Percentiles rank a stretch among this genome's conserved stretches.
Evolutionary conservation across 2,113 vertebrate species (phyloP).

Genomic region (Psephotus haematonotus): DNA sequence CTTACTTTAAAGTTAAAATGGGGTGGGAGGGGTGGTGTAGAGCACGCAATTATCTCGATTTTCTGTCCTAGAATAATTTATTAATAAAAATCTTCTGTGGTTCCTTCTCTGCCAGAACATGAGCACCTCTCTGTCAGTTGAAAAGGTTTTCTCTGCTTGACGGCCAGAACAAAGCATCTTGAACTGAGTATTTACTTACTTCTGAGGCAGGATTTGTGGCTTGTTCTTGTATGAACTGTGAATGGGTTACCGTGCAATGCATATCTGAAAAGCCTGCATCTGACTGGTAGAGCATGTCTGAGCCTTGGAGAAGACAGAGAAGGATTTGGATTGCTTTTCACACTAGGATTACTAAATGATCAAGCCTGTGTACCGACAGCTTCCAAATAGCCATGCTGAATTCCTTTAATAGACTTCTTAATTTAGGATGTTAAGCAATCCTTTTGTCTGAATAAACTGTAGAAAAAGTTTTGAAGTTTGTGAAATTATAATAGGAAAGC

Average conservation of each 20-base stretch:
- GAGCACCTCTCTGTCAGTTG: not conserved
- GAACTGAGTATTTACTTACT: not conserved
- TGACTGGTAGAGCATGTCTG: not conserved
- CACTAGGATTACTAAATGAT: not conserved
- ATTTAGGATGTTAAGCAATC: not conserved
- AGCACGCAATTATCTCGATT: not conserved
- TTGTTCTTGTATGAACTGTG: not conserved
- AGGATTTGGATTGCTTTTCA: slow-evolving; percentile 10
- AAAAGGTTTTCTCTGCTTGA: not conserved
- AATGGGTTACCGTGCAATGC: not conserved
- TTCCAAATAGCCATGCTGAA: not conserved
- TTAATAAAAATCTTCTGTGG: not conserved
- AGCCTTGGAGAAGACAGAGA: not conserved
- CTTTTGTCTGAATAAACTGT: not conserved
- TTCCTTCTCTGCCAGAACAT: not conserved
- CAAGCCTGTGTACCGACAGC: not conserved
- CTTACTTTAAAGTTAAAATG: not conserved
- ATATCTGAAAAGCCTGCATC: not conserved
- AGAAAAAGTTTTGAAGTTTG: not conserved
- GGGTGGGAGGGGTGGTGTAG: too few species aligned
- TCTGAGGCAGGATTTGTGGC: not conserved
- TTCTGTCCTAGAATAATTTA: not conserved
- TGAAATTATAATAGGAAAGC: not conserved
- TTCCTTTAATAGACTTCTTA: not conserved
- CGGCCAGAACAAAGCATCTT: slow-evolving; percentile 14